Percentiles rank a stretch among this genome's conserved stretches.
These are phyloP conservation scores for Pollachius pollachius DNA, from an alignment of 2,113 vertebrate species.

Conservation along the genomic window DNA sequence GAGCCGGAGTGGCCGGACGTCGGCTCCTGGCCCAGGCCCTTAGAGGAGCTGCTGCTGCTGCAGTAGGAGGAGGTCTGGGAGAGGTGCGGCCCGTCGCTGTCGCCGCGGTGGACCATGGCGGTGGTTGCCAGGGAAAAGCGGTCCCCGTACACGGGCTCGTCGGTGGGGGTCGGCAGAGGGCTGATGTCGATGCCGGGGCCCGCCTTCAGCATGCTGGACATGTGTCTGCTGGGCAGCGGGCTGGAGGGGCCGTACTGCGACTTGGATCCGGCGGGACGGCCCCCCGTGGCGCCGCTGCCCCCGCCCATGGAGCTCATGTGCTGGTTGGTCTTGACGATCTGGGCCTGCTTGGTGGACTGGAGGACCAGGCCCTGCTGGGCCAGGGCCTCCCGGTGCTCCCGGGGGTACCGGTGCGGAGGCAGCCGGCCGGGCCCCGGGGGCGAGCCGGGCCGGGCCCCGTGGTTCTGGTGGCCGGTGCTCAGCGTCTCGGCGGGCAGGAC, in stretches of 20 bases:
- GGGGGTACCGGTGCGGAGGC: slow-evolving; percentile 61
- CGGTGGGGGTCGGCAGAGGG: slow-evolving; percentile 49
- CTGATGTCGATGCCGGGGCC: slow-evolving; percentile 76
- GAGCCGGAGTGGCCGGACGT: slow-evolving; percentile 67
- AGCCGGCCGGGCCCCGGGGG: slow-evolving; percentile 76
- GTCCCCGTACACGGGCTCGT: slow-evolving; percentile 64
- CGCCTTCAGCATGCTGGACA: slow-evolving; percentile 63
- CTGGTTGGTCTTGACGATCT: slow-evolving; percentile 95
- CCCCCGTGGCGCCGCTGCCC: slow-evolving; percentile 5
- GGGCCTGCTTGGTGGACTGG: slow-evolving; percentile 91
- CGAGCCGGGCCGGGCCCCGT: slow-evolving; percentile 56
- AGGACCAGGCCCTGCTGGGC: slow-evolving; percentile 79
- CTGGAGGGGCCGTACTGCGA: slow-evolving; percentile 81
- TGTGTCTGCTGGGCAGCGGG: slow-evolving; percentile 76
- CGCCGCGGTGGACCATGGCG: slow-evolving; percentile 56
- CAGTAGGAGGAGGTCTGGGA: slow-evolving; percentile 55
- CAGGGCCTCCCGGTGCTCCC: slow-evolving; percentile 78
- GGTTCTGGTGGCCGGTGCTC: slow-evolving; percentile 69
- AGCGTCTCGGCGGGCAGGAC: slow-evolving; percentile 61
- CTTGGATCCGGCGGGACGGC: slow-evolving; percentile 58
- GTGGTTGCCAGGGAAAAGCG: slow-evolving; percentile 45
- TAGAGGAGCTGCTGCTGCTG: slow-evolving; percentile 56
- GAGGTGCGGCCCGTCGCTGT: slow-evolving; percentile 48
- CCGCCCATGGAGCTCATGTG: slow-evolving; percentile 76
- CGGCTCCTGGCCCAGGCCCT: slow-evolving; percentile 64